A percentile compares a stretch with the other conserved stretches of the same genome.
Evolutionary conservation across 92 coral and sea anemone genomes (phyloP).

Genomic region (Paramuricea clavata): DNA sequence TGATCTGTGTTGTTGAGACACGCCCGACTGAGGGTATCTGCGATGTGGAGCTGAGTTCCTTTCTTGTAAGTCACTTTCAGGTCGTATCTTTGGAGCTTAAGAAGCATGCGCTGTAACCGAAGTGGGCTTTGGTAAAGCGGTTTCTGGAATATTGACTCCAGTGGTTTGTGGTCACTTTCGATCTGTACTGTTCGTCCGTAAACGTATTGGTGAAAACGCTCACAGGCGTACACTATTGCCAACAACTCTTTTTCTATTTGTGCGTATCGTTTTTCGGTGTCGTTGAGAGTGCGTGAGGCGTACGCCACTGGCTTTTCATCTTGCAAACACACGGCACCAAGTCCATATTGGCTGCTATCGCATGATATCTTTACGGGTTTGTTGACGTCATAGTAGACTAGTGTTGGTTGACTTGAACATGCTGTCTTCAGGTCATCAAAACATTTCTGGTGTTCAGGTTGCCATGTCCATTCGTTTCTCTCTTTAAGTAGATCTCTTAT

Average conservation of each 20-base stretch:
- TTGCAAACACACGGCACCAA: background rate
- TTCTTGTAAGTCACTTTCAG: background rate
- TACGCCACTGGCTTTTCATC: background rate
- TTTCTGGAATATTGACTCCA: slow-evolving; percentile 54
- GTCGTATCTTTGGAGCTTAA: background rate
- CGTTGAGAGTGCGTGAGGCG: background rate
- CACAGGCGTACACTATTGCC: slow-evolving; percentile 52
- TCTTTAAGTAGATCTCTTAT: background rate
- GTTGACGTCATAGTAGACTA: background rate
- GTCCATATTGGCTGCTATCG: background rate
- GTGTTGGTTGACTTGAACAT: background rate
- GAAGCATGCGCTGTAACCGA: background rate
- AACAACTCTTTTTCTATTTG: slow-evolving; percentile 19
- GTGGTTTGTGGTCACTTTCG: slow-evolving; percentile 72
- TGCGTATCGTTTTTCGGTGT: background rate
- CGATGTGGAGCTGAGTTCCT: background rate
- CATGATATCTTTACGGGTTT: background rate
- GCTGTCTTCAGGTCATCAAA: background rate
- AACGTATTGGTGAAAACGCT: slow-evolving; percentile 61
- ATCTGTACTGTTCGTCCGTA: slow-evolving; percentile 63
- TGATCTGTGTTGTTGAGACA: background rate
- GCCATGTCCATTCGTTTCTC: background rate
- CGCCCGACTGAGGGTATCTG: background rate
- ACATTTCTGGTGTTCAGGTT: background rate
- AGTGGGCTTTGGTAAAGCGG: background rate